These are phyloP conservation scores for Eumacrocentrus americanus DNA, from an alignment of 2,888 invertebrate genomes.

Conservation along the genomic window DNA sequence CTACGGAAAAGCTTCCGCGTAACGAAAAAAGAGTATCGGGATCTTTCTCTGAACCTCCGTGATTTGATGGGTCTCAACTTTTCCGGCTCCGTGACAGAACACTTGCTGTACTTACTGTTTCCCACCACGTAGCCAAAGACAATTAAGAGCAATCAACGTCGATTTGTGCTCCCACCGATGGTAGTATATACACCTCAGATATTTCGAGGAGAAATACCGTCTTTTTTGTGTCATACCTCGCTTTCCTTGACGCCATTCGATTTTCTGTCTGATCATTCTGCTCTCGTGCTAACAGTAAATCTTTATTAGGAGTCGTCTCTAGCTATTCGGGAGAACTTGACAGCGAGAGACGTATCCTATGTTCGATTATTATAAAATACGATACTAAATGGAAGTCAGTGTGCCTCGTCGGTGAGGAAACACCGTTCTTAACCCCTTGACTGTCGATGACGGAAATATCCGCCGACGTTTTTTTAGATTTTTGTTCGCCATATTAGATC, in stretches of 20 bases:
- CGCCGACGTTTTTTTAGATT: too few species aligned
- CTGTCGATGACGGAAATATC: too few species aligned
- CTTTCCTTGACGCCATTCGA: neutral
- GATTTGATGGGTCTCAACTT: constrained; percentile 20
- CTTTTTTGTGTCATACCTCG: neutral
- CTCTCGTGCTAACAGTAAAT: constrained; percentile 45
- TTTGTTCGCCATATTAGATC: too few species aligned
- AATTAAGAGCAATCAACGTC: constrained; percentile 53
- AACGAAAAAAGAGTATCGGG: neutral
- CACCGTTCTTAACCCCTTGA: too few species aligned
- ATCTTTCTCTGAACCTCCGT: neutral
- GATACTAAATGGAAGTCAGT: too few species aligned
- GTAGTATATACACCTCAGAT: neutral
- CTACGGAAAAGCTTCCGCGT: neutral
- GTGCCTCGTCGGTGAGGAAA: too few species aligned
- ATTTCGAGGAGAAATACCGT: neutral
- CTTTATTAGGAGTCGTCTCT: constrained; percentile 45
- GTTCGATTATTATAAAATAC: too few species aligned
- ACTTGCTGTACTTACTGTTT: constrained; percentile 34
- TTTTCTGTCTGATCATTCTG: constrained; percentile 38
- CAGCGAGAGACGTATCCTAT: neutral
- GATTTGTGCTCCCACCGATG: constrained; percentile 47
- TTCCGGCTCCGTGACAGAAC: constrained; percentile 19
- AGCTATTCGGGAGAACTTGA: neutral
- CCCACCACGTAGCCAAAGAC: constrained; percentile 46